Evolutionary conservation across 2,113 vertebrate species (phyloP).

Genomic region (Phylloscopus trochiloides): DNA sequence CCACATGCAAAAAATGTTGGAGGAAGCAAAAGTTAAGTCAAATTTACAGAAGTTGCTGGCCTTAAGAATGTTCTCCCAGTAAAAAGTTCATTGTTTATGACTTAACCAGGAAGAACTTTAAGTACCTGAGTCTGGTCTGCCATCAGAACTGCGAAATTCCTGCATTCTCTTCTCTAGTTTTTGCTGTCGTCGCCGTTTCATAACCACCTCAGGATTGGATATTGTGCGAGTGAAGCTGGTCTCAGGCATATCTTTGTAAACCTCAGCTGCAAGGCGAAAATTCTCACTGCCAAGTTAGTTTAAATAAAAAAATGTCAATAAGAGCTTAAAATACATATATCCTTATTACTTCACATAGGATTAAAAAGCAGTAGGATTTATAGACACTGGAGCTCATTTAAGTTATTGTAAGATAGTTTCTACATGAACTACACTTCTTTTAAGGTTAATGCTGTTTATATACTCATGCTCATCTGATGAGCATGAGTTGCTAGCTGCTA

Average conservation of each 20-base stretch:
- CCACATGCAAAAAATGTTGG: background rate
- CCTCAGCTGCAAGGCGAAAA: slow-evolving; percentile 91
- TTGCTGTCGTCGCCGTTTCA: slow-evolving; percentile 95
- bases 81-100: background rate
- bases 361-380: background rate
- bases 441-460: background rate
- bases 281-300: slow-evolving; percentile 80
- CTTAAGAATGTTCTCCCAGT: background rate
- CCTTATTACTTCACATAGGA: background rate
- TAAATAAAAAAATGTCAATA: background rate
- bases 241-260: slow-evolving; percentile 99
- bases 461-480: background rate
- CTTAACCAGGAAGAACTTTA: background rate
- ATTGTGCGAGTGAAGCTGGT: slow-evolving; percentile 98
- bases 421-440: background rate
- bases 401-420: background rate
- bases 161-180: slow-evolving; percentile 97
- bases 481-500: background rate
- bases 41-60: background rate
- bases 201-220: slow-evolving; percentile 97
- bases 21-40: background rate
- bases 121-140: slow-evolving; percentile 93
- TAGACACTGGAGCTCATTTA: background rate
- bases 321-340: background rate
- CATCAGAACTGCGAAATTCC: slow-evolving; percentile 93